Base-by-base conservation (phyloP, 2,797 vertebrate genomes). In the Gambusia yucatana region DNA sequence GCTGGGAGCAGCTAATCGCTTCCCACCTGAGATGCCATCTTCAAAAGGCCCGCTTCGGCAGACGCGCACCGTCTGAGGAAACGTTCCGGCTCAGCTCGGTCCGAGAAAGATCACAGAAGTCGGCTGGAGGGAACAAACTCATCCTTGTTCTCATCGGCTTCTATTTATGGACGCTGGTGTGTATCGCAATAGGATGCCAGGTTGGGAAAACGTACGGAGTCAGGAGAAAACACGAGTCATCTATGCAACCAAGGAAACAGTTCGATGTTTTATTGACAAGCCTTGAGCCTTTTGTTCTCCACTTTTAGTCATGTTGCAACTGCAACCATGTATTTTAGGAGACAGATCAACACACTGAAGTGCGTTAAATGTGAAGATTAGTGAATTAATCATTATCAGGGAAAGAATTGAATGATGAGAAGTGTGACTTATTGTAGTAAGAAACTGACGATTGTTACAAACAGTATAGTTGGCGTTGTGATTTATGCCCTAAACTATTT, bases 1-100 rank as follows among this genome's bases (percentile, higher is more conserved):
- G 77, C 75, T 73, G 33, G 81, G 63, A 73, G n/a, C 59, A 84
- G 75, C 30, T 71, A 55, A 91, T 89, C 88, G 57, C 83, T 85
- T 46, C 74, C 83, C 50, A 88, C 83, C 79, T 79, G 7, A 63
- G 86, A 92, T 86, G 25, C 14, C 75, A 90, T 89, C 89, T 89
- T 86, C 86, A 91, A 87, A 91, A 81, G 73, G 59, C 61, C 63
- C 43, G 22, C 77, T 80, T 43, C 81, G 79, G 78, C 73, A 80
- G 75, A 84, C 72, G 70, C 36, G 69, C 39, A 78, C 78, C 50
- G 47, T 82, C 43, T 44, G 71, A 72, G 73, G 80, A 73, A 88
- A 86, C 84, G 78, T 75, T 28, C 43, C 13, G 28, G 63, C 78
- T 52, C 22, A n/a, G 63, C 78, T 52, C 72, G 72, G 79, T 22